Conservation (phyloP, 1,140 invertebrate genomes). For the Aphelenchoides fujianensis region DNA sequence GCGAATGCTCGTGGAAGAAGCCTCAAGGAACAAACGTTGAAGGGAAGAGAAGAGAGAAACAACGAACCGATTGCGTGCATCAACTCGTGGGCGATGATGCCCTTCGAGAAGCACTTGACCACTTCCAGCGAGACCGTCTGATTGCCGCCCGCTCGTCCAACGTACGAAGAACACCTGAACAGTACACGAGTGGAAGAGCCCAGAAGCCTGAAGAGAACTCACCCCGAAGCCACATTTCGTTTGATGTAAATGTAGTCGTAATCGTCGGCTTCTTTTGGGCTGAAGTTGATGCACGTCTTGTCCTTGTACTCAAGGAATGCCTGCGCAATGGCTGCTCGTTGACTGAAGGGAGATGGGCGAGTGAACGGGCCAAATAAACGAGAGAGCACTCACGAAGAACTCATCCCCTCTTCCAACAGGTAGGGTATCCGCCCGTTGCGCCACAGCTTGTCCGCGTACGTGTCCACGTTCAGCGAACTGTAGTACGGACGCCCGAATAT, state of each 20-base stretch:
- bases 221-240: conserved; percentile 59
- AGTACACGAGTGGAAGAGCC: background rate
- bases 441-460: conserved; percentile 61
- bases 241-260: conserved; percentile 62
- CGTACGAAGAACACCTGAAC: conserved; percentile 60
- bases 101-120: conserved; percentile 62
- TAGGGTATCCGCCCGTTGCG: conserved; percentile 53
- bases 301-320: conserved; percentile 62
- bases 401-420: conserved; percentile 62
- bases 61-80: conserved; percentile 48
- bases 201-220: background rate
- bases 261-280: conserved; percentile 52
- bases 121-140: conserved; percentile 62
- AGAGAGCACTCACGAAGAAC: conserved; percentile 45
- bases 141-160: conserved; percentile 60
- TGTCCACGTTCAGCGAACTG: conserved; percentile 59
- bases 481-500: conserved; percentile 57
- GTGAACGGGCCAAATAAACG: conserved; percentile 17
- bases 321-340: conserved; percentile 61
- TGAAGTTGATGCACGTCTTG: conserved; percentile 60
- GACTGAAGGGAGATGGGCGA: conserved; percentile 48
- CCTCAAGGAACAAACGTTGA: conserved; percentile 30
- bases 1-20: conserved; percentile 61
- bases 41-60: background rate
- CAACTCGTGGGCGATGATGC: conserved; percentile 60